Base-by-base conservation (phyloP, 1,140 invertebrate genomes). In the Papilio dardanus region DNA sequence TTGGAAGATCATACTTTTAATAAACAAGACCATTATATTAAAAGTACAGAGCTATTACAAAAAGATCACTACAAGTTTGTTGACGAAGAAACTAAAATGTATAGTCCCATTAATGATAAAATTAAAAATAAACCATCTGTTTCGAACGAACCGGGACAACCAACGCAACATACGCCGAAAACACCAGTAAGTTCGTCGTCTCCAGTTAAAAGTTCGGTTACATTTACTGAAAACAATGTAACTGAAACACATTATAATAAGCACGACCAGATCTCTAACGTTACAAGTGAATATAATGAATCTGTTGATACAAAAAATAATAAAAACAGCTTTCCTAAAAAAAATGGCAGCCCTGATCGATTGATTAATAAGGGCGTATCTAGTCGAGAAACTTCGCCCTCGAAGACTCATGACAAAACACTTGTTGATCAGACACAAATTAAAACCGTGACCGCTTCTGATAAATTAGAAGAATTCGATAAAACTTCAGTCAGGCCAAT, bases 81-180 rank as follows among this genome's bases (percentile, higher is more conserved):
- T 37, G 87, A 90, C 50, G 89, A 93, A 76, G 89, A 93, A 83
- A 91, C 87, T 12, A 91, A 91, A 83, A 87, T 84, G 81, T 87
- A 86, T 33, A 77, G 84, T 62, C 79, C 68, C 19, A 79, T 69
- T 73, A 75, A 83, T 66, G 77, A 78, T 74, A 75, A 65, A 65
- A 74, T 81, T 40, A 46, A 77, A 16, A 74, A 33, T 74, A 68
- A 73, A 33, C 12, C 33, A 30, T 50, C 75, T 10, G 14, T 28
- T 24, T 14, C 35, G 30, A 21, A 30, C 19, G 35, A 74, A 66
- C 14, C 21, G 4, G 35, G 30, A 69, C 19, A 24, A 71, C 40
- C 33, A 75, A 66, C 12, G 16, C 7, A 42, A 33, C 31, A 42
- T 40, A 14, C 7, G 12, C 40, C 16, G 28, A 37, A 76, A 37